Evolutionary conservation across 2,113 vertebrate genomes (phyloP).

Genomic region (Synchiropus splendidus): DNA sequence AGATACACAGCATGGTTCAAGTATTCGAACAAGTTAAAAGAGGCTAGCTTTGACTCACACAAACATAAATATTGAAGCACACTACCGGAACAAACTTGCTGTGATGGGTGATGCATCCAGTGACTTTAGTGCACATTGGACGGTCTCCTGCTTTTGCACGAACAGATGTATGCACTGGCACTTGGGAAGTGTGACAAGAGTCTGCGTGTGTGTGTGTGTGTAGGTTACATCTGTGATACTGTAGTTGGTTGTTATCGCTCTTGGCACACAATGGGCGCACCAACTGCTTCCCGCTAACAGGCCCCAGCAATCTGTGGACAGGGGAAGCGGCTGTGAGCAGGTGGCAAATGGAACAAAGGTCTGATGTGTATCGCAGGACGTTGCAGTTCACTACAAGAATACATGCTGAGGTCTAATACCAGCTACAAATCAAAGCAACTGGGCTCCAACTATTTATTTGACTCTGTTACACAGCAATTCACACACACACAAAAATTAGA

Average conservation of each 20-base stretch:
- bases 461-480: slow-evolving; percentile 9
- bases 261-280: slow-evolving; percentile 35
- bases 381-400: slow-evolving; percentile 7
- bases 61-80: too few species aligned
- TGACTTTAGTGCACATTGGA: slow-evolving; percentile 22
- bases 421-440: too few species aligned
- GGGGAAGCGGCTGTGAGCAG: slow-evolving; percentile 22
- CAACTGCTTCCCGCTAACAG: slow-evolving; percentile 33
- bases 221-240: slow-evolving; percentile 28
- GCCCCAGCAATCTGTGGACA: slow-evolving; percentile 25
- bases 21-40: too few species aligned
- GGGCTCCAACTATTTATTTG: too few species aligned
- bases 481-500: not conserved
- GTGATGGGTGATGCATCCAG: too few species aligned
- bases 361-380: slow-evolving; percentile 41
- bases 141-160: slow-evolving; percentile 38
- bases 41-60: too few species aligned
- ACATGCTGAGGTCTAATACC: slow-evolving; percentile 6
- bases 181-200: slow-evolving; percentile 12
- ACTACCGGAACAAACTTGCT: too few species aligned
- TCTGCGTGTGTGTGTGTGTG: slow-evolving; percentile 13
- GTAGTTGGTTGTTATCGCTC: slow-evolving; percentile 42
- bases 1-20: too few species aligned
- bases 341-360: slow-evolving; percentile 35
- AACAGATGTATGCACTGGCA: slow-evolving; percentile 37